Base-by-base conservation (phyloP, 2,113 vertebrate genomes). In the Martes martes region DNA sequence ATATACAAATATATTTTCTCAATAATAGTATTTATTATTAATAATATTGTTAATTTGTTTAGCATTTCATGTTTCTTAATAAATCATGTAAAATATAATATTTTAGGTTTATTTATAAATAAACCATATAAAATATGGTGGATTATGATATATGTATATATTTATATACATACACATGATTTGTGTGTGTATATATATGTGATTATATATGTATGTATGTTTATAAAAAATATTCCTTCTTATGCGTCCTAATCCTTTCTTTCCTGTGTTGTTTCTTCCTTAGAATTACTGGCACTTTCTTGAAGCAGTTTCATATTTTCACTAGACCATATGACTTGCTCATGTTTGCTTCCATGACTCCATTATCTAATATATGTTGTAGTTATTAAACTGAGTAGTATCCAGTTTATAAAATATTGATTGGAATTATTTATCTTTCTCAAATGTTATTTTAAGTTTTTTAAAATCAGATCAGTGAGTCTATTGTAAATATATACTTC, bases 381-480 rank as follows among this genome's bases (percentile, higher is more conserved):
- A 33, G 11, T 67, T 88, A 86, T 91, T 88, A 96, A 94, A 39
- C 18, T 82, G 3, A 63, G 33, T 28, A 96, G 7, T 50, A 87
- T 61, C 15, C 5, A 83, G 19, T 47, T 76, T 91, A 65, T n/a
- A 79, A 92, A 63, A 61, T 93, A 57, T 81, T 95, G 31, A 67
- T 82, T 96, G 36, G 16, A 90, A 82, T 92, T 79, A 85, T 67
- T 88, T 86, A 59, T 80, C 33, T 74, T 95, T 89, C 65, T 47
- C 4, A 79, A 89, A 61, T 85, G 1, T 74, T 89, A 92, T 83
- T 92, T 96, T 84, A 85, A 95, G 10, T 85, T 89, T 4, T 18
- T 80, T 23, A 92, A 26, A 57, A 78, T 91, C 23, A 96, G 33
- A 82, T 63, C 13, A 88, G 36, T 57, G 18, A 96, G 13, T 78